These are phyloP conservation scores for Micronisus gabar DNA, from an alignment of 2,113 vertebrate species.

Conservation along the genomic window DNA sequence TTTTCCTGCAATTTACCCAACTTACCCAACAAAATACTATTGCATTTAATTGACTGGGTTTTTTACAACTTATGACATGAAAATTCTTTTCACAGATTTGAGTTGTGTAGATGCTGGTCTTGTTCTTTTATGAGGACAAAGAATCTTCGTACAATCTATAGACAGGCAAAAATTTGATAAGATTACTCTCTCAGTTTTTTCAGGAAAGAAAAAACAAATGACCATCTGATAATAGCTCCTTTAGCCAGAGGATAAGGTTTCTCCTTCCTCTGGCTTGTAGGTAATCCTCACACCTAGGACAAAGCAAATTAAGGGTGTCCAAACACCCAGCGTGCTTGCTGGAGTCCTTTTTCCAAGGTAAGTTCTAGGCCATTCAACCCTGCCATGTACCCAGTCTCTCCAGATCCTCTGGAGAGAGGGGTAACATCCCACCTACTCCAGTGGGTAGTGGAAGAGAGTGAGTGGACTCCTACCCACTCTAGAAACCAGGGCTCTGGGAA, in stretches of 20 bases:
- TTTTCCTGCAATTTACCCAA: background rate
- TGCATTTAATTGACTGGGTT: background rate
- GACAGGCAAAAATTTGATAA: background rate
- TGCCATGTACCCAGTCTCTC: background rate
- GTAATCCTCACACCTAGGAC: background rate
- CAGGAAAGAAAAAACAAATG: background rate
- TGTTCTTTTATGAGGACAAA: background rate
- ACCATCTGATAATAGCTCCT: background rate
- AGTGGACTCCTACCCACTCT: background rate
- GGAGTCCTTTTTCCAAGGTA: background rate
- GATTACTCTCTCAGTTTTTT: background rate
- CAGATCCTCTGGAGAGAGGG: background rate
- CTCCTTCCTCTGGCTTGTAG: background rate
- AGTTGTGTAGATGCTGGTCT: background rate
- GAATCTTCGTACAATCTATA: background rate
- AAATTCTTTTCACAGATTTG: background rate
- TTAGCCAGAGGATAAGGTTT: background rate
- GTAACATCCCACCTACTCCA: background rate
- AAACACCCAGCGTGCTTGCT: background rate
- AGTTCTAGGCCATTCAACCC: background rate
- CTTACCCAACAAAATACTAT: background rate
- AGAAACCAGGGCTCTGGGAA: background rate
- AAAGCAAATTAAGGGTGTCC: background rate
- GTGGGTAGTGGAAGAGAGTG: too few species aligned
- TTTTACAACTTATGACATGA: background rate